These are phyloP conservation scores for Alviniconcha strummeri DNA, from an alignment of 2,888 invertebrate species.

Conservation along the genomic window DNA sequence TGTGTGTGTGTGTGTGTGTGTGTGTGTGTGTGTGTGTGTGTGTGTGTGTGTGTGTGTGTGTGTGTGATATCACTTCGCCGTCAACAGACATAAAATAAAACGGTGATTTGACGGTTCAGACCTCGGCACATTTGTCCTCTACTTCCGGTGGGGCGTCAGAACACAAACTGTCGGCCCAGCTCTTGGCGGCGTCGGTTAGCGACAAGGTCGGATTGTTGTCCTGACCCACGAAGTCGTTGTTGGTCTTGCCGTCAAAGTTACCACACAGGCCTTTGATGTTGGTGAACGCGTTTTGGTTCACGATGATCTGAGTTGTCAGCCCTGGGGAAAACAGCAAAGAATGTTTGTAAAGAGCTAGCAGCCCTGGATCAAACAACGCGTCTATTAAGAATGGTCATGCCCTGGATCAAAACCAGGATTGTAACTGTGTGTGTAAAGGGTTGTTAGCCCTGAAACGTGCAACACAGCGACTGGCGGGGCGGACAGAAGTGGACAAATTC, in stretches of 20 bases:
- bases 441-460: too few species aligned
- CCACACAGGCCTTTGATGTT: constrained; percentile 25
- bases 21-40: constrained; percentile 12
- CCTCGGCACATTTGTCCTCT: neutral
- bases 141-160: neutral
- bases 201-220: constrained; percentile 19
- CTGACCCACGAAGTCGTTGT: constrained; percentile 24
- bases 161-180: constrained; percentile 26
- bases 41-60: constrained; percentile 8
- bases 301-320: constrained; percentile 18
- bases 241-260: constrained; percentile 28
- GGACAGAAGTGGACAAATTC: too few species aligned
- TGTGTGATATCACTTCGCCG: neutral
- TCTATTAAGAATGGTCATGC: too few species aligned
- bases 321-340: neutral
- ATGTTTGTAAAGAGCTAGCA: too few species aligned
- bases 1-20: neutral
- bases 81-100: neutral
- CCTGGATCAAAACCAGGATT: too few species aligned
- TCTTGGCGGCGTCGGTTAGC: constrained; percentile 20
- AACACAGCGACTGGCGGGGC: too few species aligned
- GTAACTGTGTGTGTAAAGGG: too few species aligned
- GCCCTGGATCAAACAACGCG: too few species aligned
- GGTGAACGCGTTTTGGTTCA: constrained; percentile 1
- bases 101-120: neutral